These are phyloP conservation scores for Myotis davidii DNA, from an alignment of 2,113 vertebrate species.

Conservation along the genomic window DNA sequence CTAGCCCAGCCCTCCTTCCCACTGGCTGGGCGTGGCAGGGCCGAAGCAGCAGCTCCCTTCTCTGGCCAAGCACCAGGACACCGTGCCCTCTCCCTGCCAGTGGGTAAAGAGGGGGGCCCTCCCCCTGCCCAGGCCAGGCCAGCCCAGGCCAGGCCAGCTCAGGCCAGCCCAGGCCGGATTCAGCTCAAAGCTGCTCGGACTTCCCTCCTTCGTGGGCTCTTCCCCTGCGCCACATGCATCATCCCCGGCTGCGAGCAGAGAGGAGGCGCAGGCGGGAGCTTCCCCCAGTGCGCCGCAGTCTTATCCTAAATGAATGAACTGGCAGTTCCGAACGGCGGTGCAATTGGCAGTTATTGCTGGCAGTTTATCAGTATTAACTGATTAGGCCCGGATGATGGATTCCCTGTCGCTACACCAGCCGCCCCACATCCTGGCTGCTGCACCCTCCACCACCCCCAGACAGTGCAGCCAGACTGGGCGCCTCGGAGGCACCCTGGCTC, in stretches of 20 bases:
- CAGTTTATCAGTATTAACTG: constrained; percentile 89
- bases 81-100: not conserved
- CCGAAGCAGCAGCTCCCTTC: not conserved
- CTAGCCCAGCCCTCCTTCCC: not conserved
- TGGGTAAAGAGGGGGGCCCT: too few species aligned
- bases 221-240: not conserved
- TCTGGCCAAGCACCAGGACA: not conserved
- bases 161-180: not conserved
- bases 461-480: not conserved
- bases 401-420: constrained; percentile 70
- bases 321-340: constrained; percentile 70
- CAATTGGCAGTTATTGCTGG: constrained; percentile 88
- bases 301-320: constrained; percentile 83
- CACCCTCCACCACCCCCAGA: not conserved
- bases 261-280: too few species aligned
- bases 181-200: not conserved
- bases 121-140: not conserved
- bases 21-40: not conserved
- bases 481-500: not conserved
- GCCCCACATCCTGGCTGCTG: not conserved
- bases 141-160: not conserved
- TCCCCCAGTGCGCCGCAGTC: constrained; percentile 63
- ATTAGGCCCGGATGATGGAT: constrained; percentile 87
- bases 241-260: not conserved
- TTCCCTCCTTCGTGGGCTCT: not conserved